phyloP scores from a whole-genome alignment of 2,113 vertebrate genomes.

The Bombycilla garrulus region DNA sequence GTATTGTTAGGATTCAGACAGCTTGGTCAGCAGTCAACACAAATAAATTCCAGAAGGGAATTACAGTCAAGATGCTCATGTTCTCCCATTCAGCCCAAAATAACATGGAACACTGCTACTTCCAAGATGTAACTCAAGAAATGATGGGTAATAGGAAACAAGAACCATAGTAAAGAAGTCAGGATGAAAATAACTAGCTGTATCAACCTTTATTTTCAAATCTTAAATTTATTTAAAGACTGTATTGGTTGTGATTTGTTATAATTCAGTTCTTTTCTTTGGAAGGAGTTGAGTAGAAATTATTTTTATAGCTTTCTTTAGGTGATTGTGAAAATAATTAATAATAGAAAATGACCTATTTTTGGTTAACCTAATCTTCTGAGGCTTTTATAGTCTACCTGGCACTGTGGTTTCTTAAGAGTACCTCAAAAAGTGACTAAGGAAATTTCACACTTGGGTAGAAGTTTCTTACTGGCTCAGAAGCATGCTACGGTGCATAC shows the following conservation, averaged over 20 bases:
- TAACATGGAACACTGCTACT: background rate
- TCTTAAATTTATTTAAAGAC: background rate
- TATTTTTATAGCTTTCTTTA: background rate
- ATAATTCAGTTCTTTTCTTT: background rate
- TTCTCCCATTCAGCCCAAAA: background rate
- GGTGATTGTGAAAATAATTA: background rate
- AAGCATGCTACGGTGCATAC: background rate
- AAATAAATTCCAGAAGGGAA: background rate
- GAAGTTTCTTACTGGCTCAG: background rate
- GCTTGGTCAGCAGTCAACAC: background rate
- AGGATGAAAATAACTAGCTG: background rate
- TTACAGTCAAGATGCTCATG: background rate
- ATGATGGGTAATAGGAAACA: background rate
- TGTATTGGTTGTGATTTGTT: background rate
- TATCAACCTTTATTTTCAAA: background rate
- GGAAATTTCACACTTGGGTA: background rate
- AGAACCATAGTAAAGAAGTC: background rate
- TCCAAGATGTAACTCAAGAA: background rate
- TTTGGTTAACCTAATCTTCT: background rate
- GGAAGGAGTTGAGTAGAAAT: background rate
- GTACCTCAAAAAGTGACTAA: background rate
- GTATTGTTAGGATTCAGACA: background rate
- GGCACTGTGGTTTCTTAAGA: background rate
- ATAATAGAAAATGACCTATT: background rate
- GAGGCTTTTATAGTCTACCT: background rate